These are phyloP conservation scores for Heliconius melpomene DNA, from an alignment of 1,140 invertebrate species.

Conservation along the genomic window DNA sequence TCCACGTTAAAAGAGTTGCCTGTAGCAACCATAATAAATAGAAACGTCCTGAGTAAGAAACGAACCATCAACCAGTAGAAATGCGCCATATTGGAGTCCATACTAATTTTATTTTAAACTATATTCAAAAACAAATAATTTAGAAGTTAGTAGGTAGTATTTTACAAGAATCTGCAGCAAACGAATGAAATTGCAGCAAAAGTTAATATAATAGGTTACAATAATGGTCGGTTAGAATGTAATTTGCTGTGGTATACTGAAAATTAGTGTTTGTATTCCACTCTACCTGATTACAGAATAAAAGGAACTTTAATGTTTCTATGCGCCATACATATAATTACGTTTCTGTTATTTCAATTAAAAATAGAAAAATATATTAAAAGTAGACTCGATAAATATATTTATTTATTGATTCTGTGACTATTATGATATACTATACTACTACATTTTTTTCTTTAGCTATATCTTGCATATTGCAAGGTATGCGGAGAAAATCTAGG, in stretches of 20 bases:
- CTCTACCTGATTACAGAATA: conserved; percentile 10
- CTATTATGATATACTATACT: too few species aligned
- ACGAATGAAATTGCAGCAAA: conserved; percentile 15
- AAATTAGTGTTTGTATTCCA: conserved; percentile 26
- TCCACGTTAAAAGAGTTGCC: too few species aligned
- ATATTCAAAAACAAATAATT: background rate
- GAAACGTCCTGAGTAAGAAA: too few species aligned
- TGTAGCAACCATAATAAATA: too few species aligned
- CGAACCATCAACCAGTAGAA: too few species aligned
- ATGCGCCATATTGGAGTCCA: too few species aligned
- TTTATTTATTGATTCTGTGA: too few species aligned
- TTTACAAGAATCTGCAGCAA: background rate
- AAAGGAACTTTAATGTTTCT: conserved; percentile 11
- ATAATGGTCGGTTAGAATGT: conserved; percentile 30
- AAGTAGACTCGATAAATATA: too few species aligned
- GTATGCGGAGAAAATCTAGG: too few species aligned
- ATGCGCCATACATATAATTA: background rate
- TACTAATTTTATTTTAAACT: background rate
- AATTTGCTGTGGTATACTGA: conserved; percentile 30
- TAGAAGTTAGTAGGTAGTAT: background rate
- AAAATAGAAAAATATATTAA: background rate
- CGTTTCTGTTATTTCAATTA: background rate
- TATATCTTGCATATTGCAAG: too few species aligned
- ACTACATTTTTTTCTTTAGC: too few species aligned
- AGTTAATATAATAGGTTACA: conserved; percentile 28